A percentile compares a stretch with the other conserved stretches of the same genome.
phyloP scores from a whole-genome alignment of 2,888 invertebrate species.

The Clivina fossor region DNA sequence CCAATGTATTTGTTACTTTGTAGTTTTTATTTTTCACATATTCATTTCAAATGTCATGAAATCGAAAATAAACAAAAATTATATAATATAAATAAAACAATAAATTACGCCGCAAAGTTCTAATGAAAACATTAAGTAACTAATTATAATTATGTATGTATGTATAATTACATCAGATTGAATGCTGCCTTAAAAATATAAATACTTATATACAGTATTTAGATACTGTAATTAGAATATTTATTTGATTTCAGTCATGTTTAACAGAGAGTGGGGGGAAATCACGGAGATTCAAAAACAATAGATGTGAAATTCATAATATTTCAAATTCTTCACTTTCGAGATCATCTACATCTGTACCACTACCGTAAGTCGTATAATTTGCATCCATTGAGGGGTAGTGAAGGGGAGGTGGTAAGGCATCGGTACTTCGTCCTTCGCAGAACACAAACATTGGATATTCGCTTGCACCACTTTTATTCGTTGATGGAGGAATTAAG shows the following conservation, averaged over 20 bases:
- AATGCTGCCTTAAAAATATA: conserved; percentile 11
- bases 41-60: not conserved
- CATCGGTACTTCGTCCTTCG: conserved; percentile 67
- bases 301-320: conserved; percentile 52
- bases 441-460: conserved; percentile 85
- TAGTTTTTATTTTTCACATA: no score
- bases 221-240: conserved; percentile 9
- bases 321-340: conserved; percentile 76
- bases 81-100: not conserved
- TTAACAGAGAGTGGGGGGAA: conserved; percentile 10
- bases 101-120: not conserved
- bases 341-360: conserved; percentile 58
- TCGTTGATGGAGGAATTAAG: conserved; percentile 45
- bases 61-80: not conserved
- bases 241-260: conserved; percentile 8
- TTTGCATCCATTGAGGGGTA: conserved; percentile 47
- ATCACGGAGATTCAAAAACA: conserved; percentile 16
- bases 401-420: conserved; percentile 44
- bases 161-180: no score
- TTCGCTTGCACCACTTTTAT: conserved; percentile 57
- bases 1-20: no score
- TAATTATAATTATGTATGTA: not conserved
- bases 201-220: conserved; percentile 18
- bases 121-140: not conserved
- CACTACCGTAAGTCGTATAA: conserved; percentile 55